Evolutionary conservation across 2,888 invertebrate genomes (phyloP).

Genomic region (Mimumesa dahlbomi): DNA sequence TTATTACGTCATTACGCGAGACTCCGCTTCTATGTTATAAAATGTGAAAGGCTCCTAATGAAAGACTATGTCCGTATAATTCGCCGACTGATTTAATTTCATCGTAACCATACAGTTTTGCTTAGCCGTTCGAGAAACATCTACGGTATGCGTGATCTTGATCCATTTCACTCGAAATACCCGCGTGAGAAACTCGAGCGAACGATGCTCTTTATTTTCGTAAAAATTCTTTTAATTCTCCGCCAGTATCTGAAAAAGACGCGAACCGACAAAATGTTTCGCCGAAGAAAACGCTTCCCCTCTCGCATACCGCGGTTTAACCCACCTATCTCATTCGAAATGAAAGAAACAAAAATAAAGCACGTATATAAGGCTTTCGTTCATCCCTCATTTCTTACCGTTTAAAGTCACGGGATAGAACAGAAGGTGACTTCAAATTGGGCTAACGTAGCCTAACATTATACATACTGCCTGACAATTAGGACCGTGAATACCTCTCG

Average conservation of each 20-base stretch:
- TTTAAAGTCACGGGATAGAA: background rate
- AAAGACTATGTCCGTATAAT: too few relatives aligned
- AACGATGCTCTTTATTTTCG: too few relatives aligned
- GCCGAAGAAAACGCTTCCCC: background rate
- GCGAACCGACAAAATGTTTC: background rate
- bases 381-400: background rate
- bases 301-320: background rate
- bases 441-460: background rate
- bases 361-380: background rate
- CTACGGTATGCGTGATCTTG: too few relatives aligned
- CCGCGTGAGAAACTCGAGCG: too few relatives aligned
- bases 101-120: too few relatives aligned
- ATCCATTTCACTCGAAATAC: too few relatives aligned
- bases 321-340: background rate
- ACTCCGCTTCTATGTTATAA: too few relatives aligned
- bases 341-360: background rate
- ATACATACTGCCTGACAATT: background rate
- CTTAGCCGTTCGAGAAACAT: too few relatives aligned
- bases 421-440: background rate
- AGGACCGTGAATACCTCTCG: background rate
- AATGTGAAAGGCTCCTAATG: background rate
- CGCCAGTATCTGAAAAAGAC: too few relatives aligned
- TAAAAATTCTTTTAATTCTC: too few relatives aligned
- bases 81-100: too few relatives aligned
- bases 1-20: conserved; percentile 11